Evolutionary conservation across 1,140 invertebrate species (phyloP), one percentile per base, ranked within the genome.

Genomic region (Drosophila ambigua): DNA sequence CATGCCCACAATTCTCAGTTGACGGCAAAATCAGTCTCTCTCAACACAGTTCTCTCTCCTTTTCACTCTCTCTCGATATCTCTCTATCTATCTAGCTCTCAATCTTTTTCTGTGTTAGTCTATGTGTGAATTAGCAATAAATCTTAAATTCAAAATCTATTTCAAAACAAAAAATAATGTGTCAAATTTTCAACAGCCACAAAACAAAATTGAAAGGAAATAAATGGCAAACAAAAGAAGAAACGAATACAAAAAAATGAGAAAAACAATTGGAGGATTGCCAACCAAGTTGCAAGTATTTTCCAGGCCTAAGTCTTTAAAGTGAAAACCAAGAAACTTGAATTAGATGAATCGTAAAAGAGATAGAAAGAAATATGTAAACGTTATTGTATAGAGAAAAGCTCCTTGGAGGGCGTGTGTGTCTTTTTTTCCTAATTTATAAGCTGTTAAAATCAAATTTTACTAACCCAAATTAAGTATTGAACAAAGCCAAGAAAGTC

Each of bases 381-480:
- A 55, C 26, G 31, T 59, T 69, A 74, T 52, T 63, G 48, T 79
- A 63, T 79, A 64, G 43, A 39, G 35, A 39, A 39, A 24, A 57
- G 28, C 50, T 49, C 39, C 23, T 35, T n/a, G 41, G 31, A 35
- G 41, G 43, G 39, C 53, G 61, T 41, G 7, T 44, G 63, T 48
- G 53, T 57, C 61, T 63, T 81, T 78, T 39, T 62, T 76, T 77
- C 79, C 58, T 76, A 46, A 72, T 74, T 83, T 83, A 58, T 74
- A 83, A 72, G 81, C 55, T 77, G 79, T 82, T 83, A 50, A 83
- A 83, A 83, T 82, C 79, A 82, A 82, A 79, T 83, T 74, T 79
- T 82, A 83, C 61, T 44, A 81, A 79, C 41, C 24, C 24, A 54
- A 50, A 9, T 31, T 39, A 61, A 67, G 44, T 64, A 53, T 51